Base-by-base conservation (phyloP, 2,113 vertebrate species). In the Petaurus breviceps region DNA sequence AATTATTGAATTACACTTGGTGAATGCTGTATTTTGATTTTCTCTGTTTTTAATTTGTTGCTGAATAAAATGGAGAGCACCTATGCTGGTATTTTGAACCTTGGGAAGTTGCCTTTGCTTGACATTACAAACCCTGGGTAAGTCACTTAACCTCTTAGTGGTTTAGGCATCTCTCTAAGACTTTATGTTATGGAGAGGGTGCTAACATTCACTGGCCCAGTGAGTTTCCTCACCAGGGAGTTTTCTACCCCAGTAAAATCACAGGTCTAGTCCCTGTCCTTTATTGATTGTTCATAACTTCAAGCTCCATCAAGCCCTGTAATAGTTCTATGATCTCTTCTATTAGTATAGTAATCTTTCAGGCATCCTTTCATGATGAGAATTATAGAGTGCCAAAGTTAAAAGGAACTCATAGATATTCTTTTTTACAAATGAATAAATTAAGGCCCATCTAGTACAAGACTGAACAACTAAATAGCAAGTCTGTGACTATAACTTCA, bases 341-440 rank as follows among this genome's bases (percentile, higher is more conserved):
- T 95, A 43, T 31, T 8, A 91, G 51, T 55, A 68, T 89, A 46
- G 50, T 9, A 23, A 31, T 94, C 90, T 93, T 90, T 49, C 92
- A 94, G 95, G 57, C 43, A 53, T 93, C 49, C 37, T 50, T 95
- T 95, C 96, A 92, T 95, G 96, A 37, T 97, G 95, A 92, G 94
- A 97, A 92, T 95, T 91, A 96, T 53, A 43, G 92, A 89, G 47
- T 91, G 12, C 92, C 94, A 77, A 89, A 93, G 91, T 61, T 93
- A 25, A 90, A 91, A 94, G 93, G 51, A 31, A 93, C 92, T 84
- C 68, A 94, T 90, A 24, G 52, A 93, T 26, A 92, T 9, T 8
- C 89, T 61, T 53, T 91, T 94, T 94, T 54, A n/a, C 14, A 54
- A 61, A 49, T 0, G 53, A 89, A 37, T 24, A 68, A 96, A 93